phyloP scores from a whole-genome alignment of 1,140 invertebrate genomes.

The Homarus americanus region DNA sequence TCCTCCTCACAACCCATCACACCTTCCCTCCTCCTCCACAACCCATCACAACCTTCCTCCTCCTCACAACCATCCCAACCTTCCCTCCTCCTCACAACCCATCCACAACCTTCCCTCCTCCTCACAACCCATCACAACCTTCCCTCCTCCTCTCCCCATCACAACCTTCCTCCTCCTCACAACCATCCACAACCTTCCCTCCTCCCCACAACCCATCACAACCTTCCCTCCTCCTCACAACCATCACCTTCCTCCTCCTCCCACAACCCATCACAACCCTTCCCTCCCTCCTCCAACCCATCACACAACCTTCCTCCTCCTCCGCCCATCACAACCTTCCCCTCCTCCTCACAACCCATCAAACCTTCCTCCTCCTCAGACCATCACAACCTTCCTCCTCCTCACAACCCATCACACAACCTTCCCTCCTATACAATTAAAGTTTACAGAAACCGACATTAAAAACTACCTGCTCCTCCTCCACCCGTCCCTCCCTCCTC shows the following conservation, averaged over 20 bases:
- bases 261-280: background rate
- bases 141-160: no score
- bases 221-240: background rate
- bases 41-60: no score
- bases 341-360: background rate
- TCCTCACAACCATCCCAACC: no score
- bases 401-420: background rate
- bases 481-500: background rate
- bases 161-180: no score
- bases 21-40: no score
- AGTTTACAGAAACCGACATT: no score
- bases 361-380: background rate
- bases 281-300: no score
- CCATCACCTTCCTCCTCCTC: background rate
- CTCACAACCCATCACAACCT: no score
- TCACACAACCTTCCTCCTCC: no score
- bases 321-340: background rate
- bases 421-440: background rate
- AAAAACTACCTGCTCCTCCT: background rate
- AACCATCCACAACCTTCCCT: background rate
- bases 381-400: background rate
- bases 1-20: no score
- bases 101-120: no score
- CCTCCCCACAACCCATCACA: background rate
- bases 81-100: no score